A percentile compares a stretch with the other conserved stretches of the same genome.
phyloP scores from a whole-genome alignment of 2,797 vertebrate genomes.

The Ctenochaetus hawaiiensis region DNA sequence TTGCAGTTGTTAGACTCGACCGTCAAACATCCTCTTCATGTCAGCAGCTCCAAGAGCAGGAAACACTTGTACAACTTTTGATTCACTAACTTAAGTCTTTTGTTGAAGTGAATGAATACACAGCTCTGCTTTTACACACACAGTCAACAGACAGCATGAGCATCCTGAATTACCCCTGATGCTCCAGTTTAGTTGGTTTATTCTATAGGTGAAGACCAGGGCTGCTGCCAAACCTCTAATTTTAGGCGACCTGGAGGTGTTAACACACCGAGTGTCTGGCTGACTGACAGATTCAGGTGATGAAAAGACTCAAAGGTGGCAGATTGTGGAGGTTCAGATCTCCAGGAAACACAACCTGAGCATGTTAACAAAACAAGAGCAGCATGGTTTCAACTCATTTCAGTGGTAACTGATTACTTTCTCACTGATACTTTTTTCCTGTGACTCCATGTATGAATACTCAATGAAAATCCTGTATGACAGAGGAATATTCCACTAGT shows the following conservation, averaged over 20 bases:
- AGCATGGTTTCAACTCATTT: neutral
- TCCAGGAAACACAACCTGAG: neutral
- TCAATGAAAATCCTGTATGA: neutral
- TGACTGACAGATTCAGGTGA: constrained; percentile 4
- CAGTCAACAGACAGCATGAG: neutral
- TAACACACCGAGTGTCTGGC: constrained; percentile 12
- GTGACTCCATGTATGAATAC: neutral
- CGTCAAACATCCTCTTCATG: constrained; percentile 2
- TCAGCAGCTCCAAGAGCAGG: constrained; percentile 8
- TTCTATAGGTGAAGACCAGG: neutral
- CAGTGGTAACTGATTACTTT: neutral
- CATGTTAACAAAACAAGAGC: neutral
- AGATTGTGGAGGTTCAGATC: no score
- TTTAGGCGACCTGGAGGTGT: constrained; percentile 9
- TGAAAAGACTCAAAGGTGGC: neutral
- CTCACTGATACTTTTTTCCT: neutral
- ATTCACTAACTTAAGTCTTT: constrained; percentile 10
- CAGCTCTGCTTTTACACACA: neutral
- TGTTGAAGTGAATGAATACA: constrained; percentile 1
- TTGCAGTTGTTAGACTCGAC: neutral
- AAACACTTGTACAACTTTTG: neutral
- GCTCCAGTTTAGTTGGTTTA: constrained; percentile 15
- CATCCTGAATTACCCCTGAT: neutral
- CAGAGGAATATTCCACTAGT: no score
- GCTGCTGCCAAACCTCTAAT: constrained; percentile 18